Conservation (phyloP, 2,113 vertebrate genomes). For the Meleagris gallopavo region DNA sequence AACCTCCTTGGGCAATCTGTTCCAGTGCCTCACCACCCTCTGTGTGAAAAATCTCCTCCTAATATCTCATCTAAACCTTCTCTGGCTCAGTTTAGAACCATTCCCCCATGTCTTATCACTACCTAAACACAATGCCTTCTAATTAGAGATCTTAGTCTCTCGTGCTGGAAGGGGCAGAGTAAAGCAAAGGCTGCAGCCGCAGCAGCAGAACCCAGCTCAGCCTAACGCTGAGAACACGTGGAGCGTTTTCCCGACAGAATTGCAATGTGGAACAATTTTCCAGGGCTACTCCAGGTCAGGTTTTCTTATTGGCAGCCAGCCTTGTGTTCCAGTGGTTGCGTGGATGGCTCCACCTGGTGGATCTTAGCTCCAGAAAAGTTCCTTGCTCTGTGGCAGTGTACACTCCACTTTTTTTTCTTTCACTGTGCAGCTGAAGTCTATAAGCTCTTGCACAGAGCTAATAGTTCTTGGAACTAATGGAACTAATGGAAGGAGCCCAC, state of each 20-base stretch:
- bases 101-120: too few relatives aligned
- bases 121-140: not conserved
- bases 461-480: too few relatives aligned
- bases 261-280: not conserved
- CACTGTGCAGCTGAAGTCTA: not conserved
- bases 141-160: not conserved
- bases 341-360: conserved; percentile 59
- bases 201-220: not conserved
- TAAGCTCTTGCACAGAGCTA: not conserved
- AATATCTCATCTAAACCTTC: too few relatives aligned
- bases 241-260: not conserved
- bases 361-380: not conserved
- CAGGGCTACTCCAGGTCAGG: not conserved
- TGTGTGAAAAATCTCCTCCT: too few relatives aligned
- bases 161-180: not conserved
- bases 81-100: too few relatives aligned
- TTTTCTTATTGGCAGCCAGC: not conserved
- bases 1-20: too few relatives aligned
- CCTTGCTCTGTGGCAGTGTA: not conserved
- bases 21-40: too few relatives aligned
- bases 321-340: not conserved
- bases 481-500: not conserved
- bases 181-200: not conserved
- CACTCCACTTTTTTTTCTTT: not conserved
- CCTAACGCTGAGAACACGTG: not conserved